A percentile compares a stretch with the other conserved stretches of the same genome.
These are phyloP conservation scores for Cyphomyrus discorhynchus DNA, from an alignment of 2,113 vertebrate species.

Conservation along the genomic window DNA sequence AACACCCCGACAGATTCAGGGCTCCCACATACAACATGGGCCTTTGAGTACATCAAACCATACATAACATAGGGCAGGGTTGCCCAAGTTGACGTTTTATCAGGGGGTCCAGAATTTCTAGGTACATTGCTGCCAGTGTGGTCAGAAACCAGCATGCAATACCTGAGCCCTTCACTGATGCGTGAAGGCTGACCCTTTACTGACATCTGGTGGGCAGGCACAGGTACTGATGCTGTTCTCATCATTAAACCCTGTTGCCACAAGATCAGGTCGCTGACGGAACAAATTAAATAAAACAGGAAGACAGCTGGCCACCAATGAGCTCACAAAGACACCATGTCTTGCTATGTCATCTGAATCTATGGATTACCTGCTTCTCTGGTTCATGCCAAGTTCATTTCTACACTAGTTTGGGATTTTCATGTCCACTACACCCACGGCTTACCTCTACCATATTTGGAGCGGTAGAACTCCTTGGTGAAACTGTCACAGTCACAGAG, in stretches of 20 bases:
- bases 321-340: neutral
- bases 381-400: neutral
- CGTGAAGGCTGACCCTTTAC: conserved; percentile 19
- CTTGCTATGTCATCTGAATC: neutral
- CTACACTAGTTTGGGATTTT: neutral
- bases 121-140: neutral
- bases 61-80: neutral
- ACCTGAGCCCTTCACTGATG: neutral
- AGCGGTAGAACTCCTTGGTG: conserved; percentile 79
- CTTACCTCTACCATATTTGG: conserved; percentile 81
- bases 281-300: neutral
- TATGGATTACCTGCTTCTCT: neutral
- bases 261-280: neutral
- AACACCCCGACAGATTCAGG: neutral
- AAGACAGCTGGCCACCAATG: neutral
- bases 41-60: neutral
- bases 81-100: neutral
- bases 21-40: neutral
- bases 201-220: conserved; percentile 53
- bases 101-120: neutral
- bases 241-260: too few relatives aligned
- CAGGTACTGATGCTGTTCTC: conserved; percentile 23
- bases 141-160: neutral
- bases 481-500: conserved; percentile 85
- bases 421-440: neutral